A percentile compares a stretch with the other conserved stretches of the same genome.
Conservation (phyloP, 2,888 invertebrate species). For the Leptogaster cylindrica region DNA sequence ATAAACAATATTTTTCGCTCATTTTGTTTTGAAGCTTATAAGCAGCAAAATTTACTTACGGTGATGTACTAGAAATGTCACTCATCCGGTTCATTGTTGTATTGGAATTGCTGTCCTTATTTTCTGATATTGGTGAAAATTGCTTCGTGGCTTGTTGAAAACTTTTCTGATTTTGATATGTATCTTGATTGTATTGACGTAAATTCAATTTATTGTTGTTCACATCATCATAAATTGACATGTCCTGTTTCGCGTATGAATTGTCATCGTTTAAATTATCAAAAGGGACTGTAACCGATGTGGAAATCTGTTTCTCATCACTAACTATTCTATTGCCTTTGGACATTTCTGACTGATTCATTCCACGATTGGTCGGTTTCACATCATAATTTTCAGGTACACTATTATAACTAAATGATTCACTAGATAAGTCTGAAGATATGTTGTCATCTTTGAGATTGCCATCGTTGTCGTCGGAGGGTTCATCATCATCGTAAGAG, state of each 20-base stretch:
- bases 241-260: conserved; percentile 58
- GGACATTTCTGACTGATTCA: background rate
- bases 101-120: conserved; percentile 23
- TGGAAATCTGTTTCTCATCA: conserved; percentile 46
- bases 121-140: too few relatives aligned
- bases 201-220: conserved; percentile 61
- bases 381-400: conserved; percentile 27
- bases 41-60: conserved; percentile 42
- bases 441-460: conserved; percentile 60
- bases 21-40: too few relatives aligned
- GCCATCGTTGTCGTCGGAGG: conserved; percentile 45
- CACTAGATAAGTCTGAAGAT: conserved; percentile 56
- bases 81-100: conserved; percentile 42
- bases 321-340: background rate
- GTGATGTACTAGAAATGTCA: conserved; percentile 34
- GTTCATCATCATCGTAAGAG: conserved; percentile 4
- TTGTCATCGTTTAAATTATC: conserved; percentile 51
- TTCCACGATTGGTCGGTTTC: background rate
- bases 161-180: conserved; percentile 57
- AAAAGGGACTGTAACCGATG: conserved; percentile 45
- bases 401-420: conserved; percentile 32
- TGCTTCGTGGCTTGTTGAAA: too few relatives aligned
- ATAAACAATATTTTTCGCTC: too few relatives aligned
- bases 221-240: conserved; percentile 61
- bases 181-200: conserved; percentile 54